These are phyloP conservation scores for Thripadectes ignobilis DNA, from an alignment of 2,797 vertebrate genomes.

Conservation along the genomic window DNA sequence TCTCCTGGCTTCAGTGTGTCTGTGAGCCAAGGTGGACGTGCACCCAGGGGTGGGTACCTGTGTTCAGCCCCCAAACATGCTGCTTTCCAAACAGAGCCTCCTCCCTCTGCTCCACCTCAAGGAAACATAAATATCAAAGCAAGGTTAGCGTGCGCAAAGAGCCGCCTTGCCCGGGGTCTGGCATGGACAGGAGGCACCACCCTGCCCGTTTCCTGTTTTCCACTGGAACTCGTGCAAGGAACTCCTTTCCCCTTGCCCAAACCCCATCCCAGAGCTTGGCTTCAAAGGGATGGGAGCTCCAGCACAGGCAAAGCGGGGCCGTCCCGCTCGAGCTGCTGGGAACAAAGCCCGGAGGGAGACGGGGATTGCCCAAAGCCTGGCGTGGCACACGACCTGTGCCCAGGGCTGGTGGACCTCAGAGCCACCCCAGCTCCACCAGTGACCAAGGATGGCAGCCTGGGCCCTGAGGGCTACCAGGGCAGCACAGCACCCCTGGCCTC, in stretches of 20 bases:
- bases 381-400: rapidly evolving
- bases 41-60: rapidly evolving
- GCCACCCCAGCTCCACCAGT: rapidly evolving
- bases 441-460: rapidly evolving
- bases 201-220: constrained; percentile 52
- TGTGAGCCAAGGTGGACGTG: background rate
- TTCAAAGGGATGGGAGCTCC: background rate
- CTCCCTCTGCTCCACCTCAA: background rate
- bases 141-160: background rate
- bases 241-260: background rate
- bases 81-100: background rate
- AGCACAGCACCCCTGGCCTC: background rate
- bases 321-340: rapidly evolving
- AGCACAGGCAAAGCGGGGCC: rapidly evolving
- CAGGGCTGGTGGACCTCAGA: background rate
- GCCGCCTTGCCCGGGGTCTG: background rate
- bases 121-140: constrained; percentile 33
- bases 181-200: constrained; percentile 23
- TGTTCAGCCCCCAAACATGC: too few relatives aligned
- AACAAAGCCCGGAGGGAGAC: background rate
- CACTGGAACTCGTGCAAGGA: background rate
- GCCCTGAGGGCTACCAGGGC: background rate
- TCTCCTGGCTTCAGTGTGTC: background rate
- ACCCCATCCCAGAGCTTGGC: background rate
- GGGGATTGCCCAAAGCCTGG: background rate